Evolutionary conservation across 2,888 invertebrate species (phyloP), one percentile per base, ranked within the genome.

Genomic region (Eumerus sabulonum): DNA sequence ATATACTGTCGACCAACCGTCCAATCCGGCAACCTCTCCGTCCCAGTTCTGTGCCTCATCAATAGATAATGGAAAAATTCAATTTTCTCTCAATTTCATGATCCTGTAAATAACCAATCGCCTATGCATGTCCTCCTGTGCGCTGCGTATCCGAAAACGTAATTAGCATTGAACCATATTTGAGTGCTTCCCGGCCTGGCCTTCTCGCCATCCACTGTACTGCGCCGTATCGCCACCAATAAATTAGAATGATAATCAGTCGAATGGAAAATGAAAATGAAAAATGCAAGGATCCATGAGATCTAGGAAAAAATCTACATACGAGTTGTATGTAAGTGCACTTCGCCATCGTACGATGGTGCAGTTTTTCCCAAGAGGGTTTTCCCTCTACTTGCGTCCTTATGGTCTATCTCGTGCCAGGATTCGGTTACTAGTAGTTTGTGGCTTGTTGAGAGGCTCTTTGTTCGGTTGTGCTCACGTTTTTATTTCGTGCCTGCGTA

Each of bases 1-100:
- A n/a, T n/a, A n/a, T n/a, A n/a, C n/a, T n/a, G n/a, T n/a, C n/a
- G 3, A 27, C 27, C 27, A 27, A 27, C 27, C 27, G 27, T 27
- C 27, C 27, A 27, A 27, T 27, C 27, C 27, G 27, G 7, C 27
- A 7, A 27, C 27, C 27, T 4, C 27, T 27, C 27, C 2, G 7
- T 4, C 7, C 3, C 27, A 27, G 7, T 27, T 7, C 27, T 7
- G 27, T 7, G 27, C 27, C 63, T 62, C 72, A 72, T 72, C 57
- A 72, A 72, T 64, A 72, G 40, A 48, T 72, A 64, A 72, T 72
- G 72, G 72, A 35, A 59, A 72, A 72, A 72, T 72, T 72, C 64
- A 72, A 72, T 68, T 72, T 72, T 57, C 64, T 59, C 51, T 45
- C 44, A 72, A 64, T 57, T 63, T 57, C 50, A 50, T 64, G 50